These are phyloP conservation scores for Vulpes ferrilata DNA, from an alignment of 2,113 vertebrate genomes.

Conservation along the genomic window DNA sequence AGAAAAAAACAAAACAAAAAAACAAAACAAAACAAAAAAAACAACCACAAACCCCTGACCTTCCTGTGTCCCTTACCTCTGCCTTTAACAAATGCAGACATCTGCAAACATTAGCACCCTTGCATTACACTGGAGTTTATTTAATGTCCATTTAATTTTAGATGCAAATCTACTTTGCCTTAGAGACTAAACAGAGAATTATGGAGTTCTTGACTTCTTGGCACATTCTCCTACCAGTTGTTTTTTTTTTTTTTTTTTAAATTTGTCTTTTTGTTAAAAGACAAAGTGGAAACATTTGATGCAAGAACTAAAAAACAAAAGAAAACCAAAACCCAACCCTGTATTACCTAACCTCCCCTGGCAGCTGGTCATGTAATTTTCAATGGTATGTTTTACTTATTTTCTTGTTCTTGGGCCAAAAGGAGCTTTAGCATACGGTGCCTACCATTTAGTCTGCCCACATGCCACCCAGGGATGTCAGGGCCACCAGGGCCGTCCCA, in stretches of 20 bases:
- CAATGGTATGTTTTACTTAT: not conserved
- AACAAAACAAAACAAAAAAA: too few relatives aligned
- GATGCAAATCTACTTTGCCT: constrained; percentile 64
- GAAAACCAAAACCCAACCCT: not conserved
- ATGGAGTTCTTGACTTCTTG: constrained; percentile 57
- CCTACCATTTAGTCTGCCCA: not conserved
- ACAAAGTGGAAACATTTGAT: not conserved
- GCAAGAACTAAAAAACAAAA: not conserved
- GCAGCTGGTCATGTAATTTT: not conserved
- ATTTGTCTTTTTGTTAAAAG: constrained; percentile 56
- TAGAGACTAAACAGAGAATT: constrained; percentile 66
- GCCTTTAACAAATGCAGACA: constrained; percentile 72
- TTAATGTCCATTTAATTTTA: constrained; percentile 80
- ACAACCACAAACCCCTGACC: not conserved
- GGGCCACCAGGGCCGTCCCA: not conserved
- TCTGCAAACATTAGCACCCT: constrained; percentile 69
- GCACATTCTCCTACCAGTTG: not conserved
- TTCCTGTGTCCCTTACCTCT: not conserved
- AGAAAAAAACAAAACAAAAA: not conserved
- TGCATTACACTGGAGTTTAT: constrained; percentile 76
- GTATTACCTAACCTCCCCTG: not conserved
- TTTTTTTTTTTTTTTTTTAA: not conserved
- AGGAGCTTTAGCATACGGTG: not conserved
- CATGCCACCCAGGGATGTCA: not conserved
- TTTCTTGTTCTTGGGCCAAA: constrained; percentile 6